These are phyloP conservation scores for Pogonocherus hispidulus DNA, from an alignment of 2,888 invertebrate species.

Conservation along the genomic window DNA sequence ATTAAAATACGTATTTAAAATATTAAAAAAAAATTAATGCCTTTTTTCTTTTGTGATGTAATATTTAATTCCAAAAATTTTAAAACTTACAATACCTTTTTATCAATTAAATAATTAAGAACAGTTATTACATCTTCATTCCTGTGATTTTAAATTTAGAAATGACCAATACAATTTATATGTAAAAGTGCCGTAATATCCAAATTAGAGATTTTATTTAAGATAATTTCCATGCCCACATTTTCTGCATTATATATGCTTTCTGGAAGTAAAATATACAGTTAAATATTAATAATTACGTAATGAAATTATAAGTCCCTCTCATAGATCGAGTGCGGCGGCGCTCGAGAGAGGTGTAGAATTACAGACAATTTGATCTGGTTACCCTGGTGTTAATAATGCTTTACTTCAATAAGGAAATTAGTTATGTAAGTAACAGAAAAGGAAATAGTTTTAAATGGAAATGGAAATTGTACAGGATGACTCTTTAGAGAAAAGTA, in stretches of 20 bases:
- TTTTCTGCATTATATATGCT: not conserved
- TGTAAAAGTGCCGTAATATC: too few relatives aligned
- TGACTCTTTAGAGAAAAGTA: too few relatives aligned
- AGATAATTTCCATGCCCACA: not conserved
- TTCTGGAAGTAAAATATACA: not conserved
- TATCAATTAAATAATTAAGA: too few relatives aligned
- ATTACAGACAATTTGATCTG: conserved; percentile 19
- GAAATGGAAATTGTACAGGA: conserved; percentile 17
- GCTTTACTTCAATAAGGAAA: conserved; percentile 22
- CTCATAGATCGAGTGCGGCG: conserved; percentile 4
- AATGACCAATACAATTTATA: too few relatives aligned
- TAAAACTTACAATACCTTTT: too few relatives aligned
- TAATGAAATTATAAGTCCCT: conserved; percentile 6
- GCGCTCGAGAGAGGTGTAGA: conserved; percentile 2
- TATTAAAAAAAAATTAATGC: too few relatives aligned
- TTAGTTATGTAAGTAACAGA: conserved; percentile 14
- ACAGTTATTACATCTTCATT: too few relatives aligned
- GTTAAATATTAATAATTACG: not conserved
- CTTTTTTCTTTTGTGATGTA: too few relatives aligned
- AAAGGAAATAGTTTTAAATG: conserved; percentile 14
- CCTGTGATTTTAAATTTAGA: too few relatives aligned
- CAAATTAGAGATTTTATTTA: too few relatives aligned
- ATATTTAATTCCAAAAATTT: too few relatives aligned
- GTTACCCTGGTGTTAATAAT: conserved; percentile 24
- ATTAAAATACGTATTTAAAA: too few relatives aligned